Base-by-base conservation (phyloP, 1,140 invertebrate genomes). In the Bombyx mori region DNA sequence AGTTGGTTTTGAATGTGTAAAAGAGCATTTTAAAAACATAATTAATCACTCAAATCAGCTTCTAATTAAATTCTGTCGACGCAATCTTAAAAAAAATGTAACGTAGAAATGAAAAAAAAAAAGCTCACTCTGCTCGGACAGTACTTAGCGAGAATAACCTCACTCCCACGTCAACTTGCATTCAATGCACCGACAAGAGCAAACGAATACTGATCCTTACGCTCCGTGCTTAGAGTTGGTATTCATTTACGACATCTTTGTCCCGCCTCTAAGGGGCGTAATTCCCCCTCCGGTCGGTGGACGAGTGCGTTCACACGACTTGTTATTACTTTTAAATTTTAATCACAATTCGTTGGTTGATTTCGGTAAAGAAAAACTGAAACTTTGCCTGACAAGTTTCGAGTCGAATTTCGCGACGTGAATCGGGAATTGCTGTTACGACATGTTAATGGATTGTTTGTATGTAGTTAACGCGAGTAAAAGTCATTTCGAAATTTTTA, bases 241-340 rank as follows among this genome's bases (percentile, higher is more conserved):
- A 66, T 56, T 73, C 18, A 52, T 46, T 49, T 63, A 60, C 47
- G n/a, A 12, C 51, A 35, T 12, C 47, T 54, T 57, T 63, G 83
- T 60, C 79, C 81, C 83, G 83, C 83, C 83, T 81, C 69, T 70
- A 73, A 79, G 77, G 81, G 83, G 83, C 83, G 83, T 77, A 57
- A 57, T 77, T 69, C 77, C 79, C 79, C 71, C 82, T 75, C 70
- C 71, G 70, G 65, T 58, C 52, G 58, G 46, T 49, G 66, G 64
- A 64, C 70, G 62, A 76, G 76, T 79, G 79, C 82, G 80, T 82
- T 82, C 82, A 83, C 80, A 82, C 79, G 70, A 75, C 67, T 80
- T 66, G 71, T 71, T 35, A 35, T 35, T 76, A 77, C 74, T 82
- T 86, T 86, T 73, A 86, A 86, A 81, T 77, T 83, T 86, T 86